phyloP scores from a whole-genome alignment of 2,888 invertebrate genomes.

The Diarsia rubi region DNA sequence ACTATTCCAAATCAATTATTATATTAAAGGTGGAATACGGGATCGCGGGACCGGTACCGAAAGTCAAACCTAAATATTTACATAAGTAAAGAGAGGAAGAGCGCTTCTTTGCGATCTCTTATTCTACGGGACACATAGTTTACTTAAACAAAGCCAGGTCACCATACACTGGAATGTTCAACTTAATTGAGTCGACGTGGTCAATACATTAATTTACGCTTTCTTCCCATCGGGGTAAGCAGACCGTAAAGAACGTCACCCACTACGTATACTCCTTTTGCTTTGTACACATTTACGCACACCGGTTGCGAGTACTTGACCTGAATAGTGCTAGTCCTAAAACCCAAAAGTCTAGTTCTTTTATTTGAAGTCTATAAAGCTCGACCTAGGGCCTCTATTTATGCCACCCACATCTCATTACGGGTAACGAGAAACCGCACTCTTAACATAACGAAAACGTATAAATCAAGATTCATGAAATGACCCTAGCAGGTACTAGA shows the following conservation, averaged over 20 bases:
- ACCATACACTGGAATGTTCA: no score
- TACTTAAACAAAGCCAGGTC: no score
- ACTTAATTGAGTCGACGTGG: no score
- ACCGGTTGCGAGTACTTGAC: neutral
- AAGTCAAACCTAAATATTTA: no score
- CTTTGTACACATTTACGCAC: neutral
- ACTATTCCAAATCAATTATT: no score
- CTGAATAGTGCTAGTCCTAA: neutral
- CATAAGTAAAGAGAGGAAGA: no score
- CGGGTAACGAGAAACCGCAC: conserved; percentile 8
- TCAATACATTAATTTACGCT: neutral
- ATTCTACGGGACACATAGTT: no score
- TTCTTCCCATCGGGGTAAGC: neutral
- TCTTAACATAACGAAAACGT: conserved; percentile 6
- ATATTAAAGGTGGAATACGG: no score
- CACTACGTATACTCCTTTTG: neutral
- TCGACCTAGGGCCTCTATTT: neutral
- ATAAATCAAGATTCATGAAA: conserved; percentile 34
- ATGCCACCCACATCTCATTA: conserved; percentile 8
- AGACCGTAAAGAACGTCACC: neutral
- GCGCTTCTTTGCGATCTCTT: no score
- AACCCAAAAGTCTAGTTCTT: neutral
- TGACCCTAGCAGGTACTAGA: neutral
- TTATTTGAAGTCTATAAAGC: neutral
- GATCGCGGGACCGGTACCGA: no score